Evolutionary conservation across 2,888 invertebrate species (phyloP), one percentile per base, ranked within the genome.

Genomic region (Cataglyphis livida): DNA sequence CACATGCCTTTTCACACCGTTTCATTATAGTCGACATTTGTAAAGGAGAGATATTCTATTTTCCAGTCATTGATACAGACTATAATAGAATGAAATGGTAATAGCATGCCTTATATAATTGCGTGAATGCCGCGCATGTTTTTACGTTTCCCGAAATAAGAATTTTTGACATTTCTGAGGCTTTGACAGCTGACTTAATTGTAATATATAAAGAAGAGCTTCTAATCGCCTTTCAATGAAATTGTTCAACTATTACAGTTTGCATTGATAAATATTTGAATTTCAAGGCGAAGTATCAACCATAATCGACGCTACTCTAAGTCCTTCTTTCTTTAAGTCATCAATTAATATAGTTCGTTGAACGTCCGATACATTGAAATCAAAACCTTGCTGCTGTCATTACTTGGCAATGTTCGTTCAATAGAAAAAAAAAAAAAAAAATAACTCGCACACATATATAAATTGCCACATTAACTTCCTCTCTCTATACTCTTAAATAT

Each of bases 381-480:
- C 66, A 12, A n/a, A 18, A 18, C 18, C 48, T 9, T 15, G 32
- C 35, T 75, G n/a, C 68, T 32, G 74, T 75, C 66, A 21, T 41
- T 66, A 32, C 66, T 32, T 66, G 44, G 74, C 18, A 61, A 73
- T 61, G 59, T 44, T 66, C 15, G 75, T 84, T 62, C 59, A 71
- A 78, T 64, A 71, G 21, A 66, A 61, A n/a, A 7, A 51, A 51
- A 51, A 18, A 48, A 18, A 44, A 44, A 44, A 41, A 70, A 51
- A 28, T 21, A 21, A 38, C n/a, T 54, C 57, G 32, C n/a, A 21
- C 44, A 65, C 57, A 48, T 51, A 4, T 32, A 75, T 38, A 51
- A 76, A 76, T 62, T 41, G 48, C 62, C 51, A n/a, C 61, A 62
- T 76, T 76, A 76, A 59, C 44, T 54, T 76, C 71, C 41, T 9